These are phyloP conservation scores for Edolisoma coerulescens DNA, from an alignment of 2,113 vertebrate species.

Conservation along the genomic window DNA sequence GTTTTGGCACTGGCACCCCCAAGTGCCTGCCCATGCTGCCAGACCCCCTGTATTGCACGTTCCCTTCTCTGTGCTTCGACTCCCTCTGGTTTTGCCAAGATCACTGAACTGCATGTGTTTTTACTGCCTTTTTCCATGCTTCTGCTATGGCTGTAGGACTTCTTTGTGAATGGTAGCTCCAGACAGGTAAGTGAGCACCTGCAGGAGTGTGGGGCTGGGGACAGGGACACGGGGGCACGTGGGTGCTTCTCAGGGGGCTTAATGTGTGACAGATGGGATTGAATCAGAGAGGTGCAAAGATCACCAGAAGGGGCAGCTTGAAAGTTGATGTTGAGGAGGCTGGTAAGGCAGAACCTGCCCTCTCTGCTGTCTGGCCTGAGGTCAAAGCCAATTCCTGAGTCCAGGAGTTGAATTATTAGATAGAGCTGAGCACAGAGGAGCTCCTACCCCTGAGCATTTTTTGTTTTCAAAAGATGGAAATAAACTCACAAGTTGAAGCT, in stretches of 20 bases:
- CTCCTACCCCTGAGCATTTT: background rate
- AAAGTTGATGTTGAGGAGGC: conserved; percentile 47
- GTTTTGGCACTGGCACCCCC: background rate
- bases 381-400: background rate
- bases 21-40: background rate
- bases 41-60: background rate
- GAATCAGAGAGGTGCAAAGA: background rate
- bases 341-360: conserved; percentile 76
- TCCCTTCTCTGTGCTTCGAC: conserved; percentile 38
- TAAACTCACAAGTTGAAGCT: background rate
- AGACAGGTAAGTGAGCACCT: conserved; percentile 91
- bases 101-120: conserved; percentile 87
- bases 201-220: background rate
- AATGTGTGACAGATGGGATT: rapidly evolving
- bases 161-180: conserved; percentile 96
- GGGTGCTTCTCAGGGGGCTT: background rate
- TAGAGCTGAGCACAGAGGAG: background rate
- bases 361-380: background rate
- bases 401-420: background rate
- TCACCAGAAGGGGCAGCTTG: background rate
- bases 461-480: background rate
- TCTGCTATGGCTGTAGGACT: conserved; percentile 97
- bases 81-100: conserved; percentile 71
- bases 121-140: conserved; percentile 91
- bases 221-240: rapidly evolving